Base-by-base conservation (phyloP, 2,888 invertebrate genomes). In the Adelphocoris suturalis region DNA sequence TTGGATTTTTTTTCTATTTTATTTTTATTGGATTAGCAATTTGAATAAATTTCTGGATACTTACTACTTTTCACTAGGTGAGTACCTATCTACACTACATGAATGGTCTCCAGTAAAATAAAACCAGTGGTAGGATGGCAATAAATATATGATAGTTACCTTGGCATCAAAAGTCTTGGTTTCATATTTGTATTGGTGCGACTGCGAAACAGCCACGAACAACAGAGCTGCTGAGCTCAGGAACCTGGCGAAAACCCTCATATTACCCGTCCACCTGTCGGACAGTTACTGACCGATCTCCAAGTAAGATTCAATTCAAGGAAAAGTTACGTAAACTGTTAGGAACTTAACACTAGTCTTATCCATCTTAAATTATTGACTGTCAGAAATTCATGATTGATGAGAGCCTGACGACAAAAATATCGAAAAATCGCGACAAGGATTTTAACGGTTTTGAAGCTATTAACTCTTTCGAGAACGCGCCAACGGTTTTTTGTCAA, bases 161-260 rank as follows among this genome's bases (percentile, higher is more conserved):
- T 46, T 46, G 47, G 46, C 46, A 16, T 37, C 47, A 78, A 78
- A 78, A 16, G 78, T 46, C 78, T 78, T 78, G 16, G 37, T 47
- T 78, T 46, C 46, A 47, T 78, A 78, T 16, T 46, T 13, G 78
- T 78, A 46, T n/a, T 78, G 37, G 14, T 16, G 47, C 13, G 78
- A n/a, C 5, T 37, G 47, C 16, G 78, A 78, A 78, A 78, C 46
- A 16, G 9, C 13, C 46, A 78, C 46, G 47, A 78, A 11, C 9
- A 78, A 9, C 11, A 78, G 37, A 78, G 78, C 19, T 37, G 37
- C 37, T 37, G 37, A 37, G 37, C 37, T 37, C 37, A 37, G 12
- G 46, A 16, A 78, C 11, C 2, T 0, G n/a, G 46, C 0, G 0
- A 23, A 68, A 68, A 23, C 68, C 11, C 23, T 19, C 11, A 13